phyloP scores from a whole-genome alignment of 2,113 vertebrate genomes.

The Ochotona curzoniae region DNA sequence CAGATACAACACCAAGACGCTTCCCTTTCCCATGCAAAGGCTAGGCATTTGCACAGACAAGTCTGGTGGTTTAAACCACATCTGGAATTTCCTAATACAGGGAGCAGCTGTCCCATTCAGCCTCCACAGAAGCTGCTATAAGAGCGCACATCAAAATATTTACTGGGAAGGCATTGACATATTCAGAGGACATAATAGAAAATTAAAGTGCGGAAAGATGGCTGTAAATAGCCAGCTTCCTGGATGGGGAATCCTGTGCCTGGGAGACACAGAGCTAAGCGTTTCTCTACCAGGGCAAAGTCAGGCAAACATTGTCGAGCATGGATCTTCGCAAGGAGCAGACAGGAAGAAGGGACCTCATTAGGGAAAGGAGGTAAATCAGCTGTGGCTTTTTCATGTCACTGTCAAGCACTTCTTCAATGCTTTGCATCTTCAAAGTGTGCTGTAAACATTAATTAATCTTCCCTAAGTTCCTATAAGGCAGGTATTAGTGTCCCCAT shows the following conservation, averaged over 20 bases:
- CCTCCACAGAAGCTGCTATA: constrained; percentile 78
- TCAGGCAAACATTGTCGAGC: not conserved
- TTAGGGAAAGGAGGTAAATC: constrained; percentile 48
- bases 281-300: constrained; percentile 78
- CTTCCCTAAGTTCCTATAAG: constrained; percentile 56
- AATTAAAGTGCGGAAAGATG: constrained; percentile 86
- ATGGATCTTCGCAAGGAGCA: constrained; percentile 20
- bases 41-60: constrained; percentile 48
- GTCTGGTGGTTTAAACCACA: constrained; percentile 78
- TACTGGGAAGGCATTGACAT: constrained; percentile 85
- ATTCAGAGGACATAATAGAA: constrained; percentile 86
- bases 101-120: constrained; percentile 85
- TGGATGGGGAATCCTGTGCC: constrained; percentile 83
- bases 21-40: not conserved
- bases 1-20: not conserved
- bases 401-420: constrained; percentile 26
- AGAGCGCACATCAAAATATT: constrained; percentile 88
- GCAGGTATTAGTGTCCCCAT: constrained; percentile 80
- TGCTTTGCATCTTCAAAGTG: constrained; percentile 64
- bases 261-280: constrained; percentile 80
- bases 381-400: not conserved
- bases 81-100: constrained; percentile 86
- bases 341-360: not conserved
- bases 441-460: constrained; percentile 71
- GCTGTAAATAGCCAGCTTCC: constrained; percentile 86